phyloP scores from a whole-genome alignment of 2,113 vertebrate genomes.

The Merops nubicus region DNA sequence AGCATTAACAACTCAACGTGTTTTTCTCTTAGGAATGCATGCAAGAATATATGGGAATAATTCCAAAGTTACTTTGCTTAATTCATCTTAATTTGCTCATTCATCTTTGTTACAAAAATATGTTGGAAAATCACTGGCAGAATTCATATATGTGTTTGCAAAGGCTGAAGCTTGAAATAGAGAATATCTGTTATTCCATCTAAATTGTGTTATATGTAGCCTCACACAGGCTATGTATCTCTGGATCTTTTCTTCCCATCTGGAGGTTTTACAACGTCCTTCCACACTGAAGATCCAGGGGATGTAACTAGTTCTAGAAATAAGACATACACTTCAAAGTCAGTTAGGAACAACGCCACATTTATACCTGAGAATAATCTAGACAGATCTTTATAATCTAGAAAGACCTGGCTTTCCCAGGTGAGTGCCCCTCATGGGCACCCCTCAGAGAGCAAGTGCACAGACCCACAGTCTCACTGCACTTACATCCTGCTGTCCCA shows the following conservation, averaged over 20 bases:
- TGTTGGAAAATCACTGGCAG: not conserved
- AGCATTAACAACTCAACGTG: not conserved
- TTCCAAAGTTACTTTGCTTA: not conserved
- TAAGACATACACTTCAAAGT: not conserved
- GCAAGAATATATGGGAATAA: not conserved
- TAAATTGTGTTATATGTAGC: not conserved
- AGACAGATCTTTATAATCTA: not conserved
- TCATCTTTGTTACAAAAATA: not conserved
- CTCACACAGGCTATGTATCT: not conserved
- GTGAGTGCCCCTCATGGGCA: not conserved
- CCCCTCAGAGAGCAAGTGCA: fast-evolving
- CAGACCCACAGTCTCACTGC: not conserved
- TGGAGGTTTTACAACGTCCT: not conserved
- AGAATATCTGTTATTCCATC: not conserved
- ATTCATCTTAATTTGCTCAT: not conserved
- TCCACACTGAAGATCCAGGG: not conserved
- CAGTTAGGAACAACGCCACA: not conserved
- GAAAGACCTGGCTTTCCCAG: not conserved
- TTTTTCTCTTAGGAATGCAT: not conserved
- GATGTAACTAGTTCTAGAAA: not conserved
- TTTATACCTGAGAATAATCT: not conserved
- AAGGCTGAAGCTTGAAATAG: not conserved
- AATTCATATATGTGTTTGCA: not conserved
- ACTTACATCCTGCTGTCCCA: not conserved
- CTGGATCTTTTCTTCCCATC: not conserved